Evolutionary conservation across 2,113 vertebrate genomes (phyloP), one percentile per base, ranked within the genome.

Genomic region (Clarias macrocephalus): DNA sequence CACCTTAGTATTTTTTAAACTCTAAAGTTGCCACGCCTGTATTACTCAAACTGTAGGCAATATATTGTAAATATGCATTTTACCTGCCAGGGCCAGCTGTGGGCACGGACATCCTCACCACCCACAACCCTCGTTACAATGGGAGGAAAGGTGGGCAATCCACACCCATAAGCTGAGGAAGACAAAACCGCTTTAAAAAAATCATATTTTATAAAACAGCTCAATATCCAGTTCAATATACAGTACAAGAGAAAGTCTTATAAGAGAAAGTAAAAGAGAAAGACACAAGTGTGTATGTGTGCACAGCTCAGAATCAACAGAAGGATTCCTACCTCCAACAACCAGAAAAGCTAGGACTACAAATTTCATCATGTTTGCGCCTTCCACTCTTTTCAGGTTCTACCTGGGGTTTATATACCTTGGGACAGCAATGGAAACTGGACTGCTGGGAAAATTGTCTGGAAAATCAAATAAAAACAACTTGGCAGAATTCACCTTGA

Each of bases 1-100:
- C 2, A 13, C 18, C 6, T 56, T 15, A 79, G 25, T 2, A 79
- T 56, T 6, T n/a, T 48, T 76, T 52, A n/a, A 21, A 13, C 25
- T 52, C 4, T 62, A 42, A 42, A 65, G 42, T 48, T 66, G 12
- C 73, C 60, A n/a, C 48, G n/a, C 1, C 13, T 80, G 52, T 79
- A 66, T 76, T 63, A 13, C 11, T 86, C 59, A 56, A 80, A 37
- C 19, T 54, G 28, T 37, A 56, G 33, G 16, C 0, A 21, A 15
- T 62, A 33, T 11, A 42, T 5, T 42, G 42, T 3, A 75, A 85
- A 57, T 37, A 28, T 88, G 42, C 0, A 4, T 3, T 63, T 90
- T 90, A 96, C 95, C 95, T 96, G 95, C 95, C 95, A 96, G 23
- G 95, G 95, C 95, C 95, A 96, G 91, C 94, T 95, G 91, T 96